Conservation (phyloP, 2,113 vertebrate species). For the Caranx melampygus region DNA sequence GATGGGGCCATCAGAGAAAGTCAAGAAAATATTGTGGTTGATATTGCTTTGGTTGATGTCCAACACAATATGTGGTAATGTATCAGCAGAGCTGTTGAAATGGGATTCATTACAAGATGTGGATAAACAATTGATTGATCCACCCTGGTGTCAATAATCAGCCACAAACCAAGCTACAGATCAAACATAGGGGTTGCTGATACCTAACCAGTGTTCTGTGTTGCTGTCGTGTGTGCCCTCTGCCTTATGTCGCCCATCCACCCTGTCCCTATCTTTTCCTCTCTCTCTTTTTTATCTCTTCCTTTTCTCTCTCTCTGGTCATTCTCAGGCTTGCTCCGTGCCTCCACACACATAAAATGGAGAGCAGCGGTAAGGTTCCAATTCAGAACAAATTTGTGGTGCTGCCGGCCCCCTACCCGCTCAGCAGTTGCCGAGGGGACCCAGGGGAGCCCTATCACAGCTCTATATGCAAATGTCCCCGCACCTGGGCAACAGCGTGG, state of each 20-base stretch:
- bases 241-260: constrained; percentile 61
- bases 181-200: constrained; percentile 46
- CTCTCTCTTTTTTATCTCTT: constrained; percentile 63
- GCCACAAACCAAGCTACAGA: constrained; percentile 50
- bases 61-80: constrained; percentile 66
- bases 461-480: constrained; percentile 99
- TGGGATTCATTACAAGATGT: constrained; percentile 58
- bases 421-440: constrained; percentile 97
- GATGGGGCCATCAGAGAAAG: constrained; percentile 64
- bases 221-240: constrained; percentile 48
- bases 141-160: constrained; percentile 55
- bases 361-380: constrained; percentile 89
- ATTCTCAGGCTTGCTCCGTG: constrained; percentile 65
- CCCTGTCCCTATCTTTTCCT: constrained; percentile 43
- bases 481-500: constrained; percentile 98
- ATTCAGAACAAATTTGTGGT: constrained; percentile 98
- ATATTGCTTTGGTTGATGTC: constrained; percentile 66
- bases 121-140: constrained; percentile 65
- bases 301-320: constrained; percentile 72
- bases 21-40: constrained; percentile 52
- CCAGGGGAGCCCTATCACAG: constrained; percentile 97
- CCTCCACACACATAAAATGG: constrained; percentile 80
- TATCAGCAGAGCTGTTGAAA: constrained; percentile 59
- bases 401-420: constrained; percentile 90
- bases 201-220: constrained; percentile 36